Evolutionary conservation across 2,888 invertebrate genomes (phyloP).

Genomic region (Euzophera pinguis): DNA sequence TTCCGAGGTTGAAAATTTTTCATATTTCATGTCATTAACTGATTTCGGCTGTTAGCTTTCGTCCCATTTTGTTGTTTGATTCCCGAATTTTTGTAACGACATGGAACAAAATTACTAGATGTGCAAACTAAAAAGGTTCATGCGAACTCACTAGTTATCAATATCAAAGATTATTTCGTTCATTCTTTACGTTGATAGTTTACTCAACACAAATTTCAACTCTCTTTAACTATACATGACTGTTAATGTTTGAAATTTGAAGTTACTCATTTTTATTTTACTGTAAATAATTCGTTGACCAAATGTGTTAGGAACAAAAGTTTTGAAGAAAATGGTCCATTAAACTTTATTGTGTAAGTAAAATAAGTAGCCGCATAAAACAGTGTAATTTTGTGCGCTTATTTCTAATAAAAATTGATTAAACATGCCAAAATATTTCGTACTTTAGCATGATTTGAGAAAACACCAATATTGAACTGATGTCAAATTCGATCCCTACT

Average conservation of each 20-base stretch:
- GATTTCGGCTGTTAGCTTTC: no score
- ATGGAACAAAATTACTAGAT: not conserved
- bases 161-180: not conserved
- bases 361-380: slow-evolving; percentile 19
- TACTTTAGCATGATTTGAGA: slow-evolving; percentile 61
- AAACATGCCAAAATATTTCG: slow-evolving; percentile 62
- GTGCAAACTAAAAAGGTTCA: not conserved
- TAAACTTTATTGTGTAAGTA: slow-evolving; percentile 47
- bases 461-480: slow-evolving; percentile 55
- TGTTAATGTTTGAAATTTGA: slow-evolving; percentile 32
- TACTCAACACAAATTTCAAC: no score
- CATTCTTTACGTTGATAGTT: no score
- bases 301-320: slow-evolving; percentile 63
- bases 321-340: slow-evolving; percentile 64
- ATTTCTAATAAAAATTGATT: slow-evolving; percentile 36
- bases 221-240: slow-evolving; percentile 14
- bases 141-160: not conserved
- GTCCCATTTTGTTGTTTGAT: not conserved
- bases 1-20: no score
- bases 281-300: slow-evolving; percentile 62
- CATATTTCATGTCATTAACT: no score
- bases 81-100: not conserved
- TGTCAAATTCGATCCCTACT: slow-evolving; percentile 35
- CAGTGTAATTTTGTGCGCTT: slow-evolving; percentile 41
- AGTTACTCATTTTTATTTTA: slow-evolving; percentile 45